Evolutionary conservation across 2,113 vertebrate species (phyloP).

Genomic region (Felis catus): F.catus_Fca126_mat1.0 CM031412.1:53579501-53580000

Average conservation of each 20-base stretch:
- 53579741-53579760: neutral
- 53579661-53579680: neutral
- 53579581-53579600: neutral
- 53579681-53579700: neutral
- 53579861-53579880: neutral
- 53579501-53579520: neutral
- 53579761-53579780: neutral
- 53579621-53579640: neutral
- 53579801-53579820: neutral
- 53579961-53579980: neutral
- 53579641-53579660: neutral
- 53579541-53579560: neutral
- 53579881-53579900: neutral
- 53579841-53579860: neutral
- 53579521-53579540: neutral
- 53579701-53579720: neutral
- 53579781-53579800: neutral
- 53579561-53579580: conserved; percentile 18
- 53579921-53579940: neutral
- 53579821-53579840: neutral
- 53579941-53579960: neutral
- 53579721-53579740: neutral
- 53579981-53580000: neutral
- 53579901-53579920: neutral
- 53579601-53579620: neutral